Evolutionary conservation across 2,888 invertebrate genomes (phyloP).

Genomic region (Acleris holmiana): DNA sequence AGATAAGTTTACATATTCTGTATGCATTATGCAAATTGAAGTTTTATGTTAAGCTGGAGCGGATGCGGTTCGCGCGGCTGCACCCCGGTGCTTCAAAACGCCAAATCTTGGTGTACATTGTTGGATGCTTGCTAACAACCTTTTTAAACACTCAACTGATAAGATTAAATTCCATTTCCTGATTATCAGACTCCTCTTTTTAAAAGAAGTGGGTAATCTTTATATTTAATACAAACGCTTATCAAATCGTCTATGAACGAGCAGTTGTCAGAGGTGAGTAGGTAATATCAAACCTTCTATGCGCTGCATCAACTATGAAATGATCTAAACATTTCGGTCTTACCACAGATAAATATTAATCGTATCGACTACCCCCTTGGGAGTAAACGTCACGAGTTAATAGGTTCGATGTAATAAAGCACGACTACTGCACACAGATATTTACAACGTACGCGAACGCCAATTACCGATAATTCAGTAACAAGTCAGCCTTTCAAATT

Average conservation of each 20-base stretch:
- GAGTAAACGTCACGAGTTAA: slow-evolving; percentile 31
- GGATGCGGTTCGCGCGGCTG: slow-evolving; percentile 51
- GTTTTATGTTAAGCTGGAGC: slow-evolving; percentile 78
- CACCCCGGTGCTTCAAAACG: slow-evolving; percentile 50
- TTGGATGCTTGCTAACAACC: too few species aligned
- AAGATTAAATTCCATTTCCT: too few species aligned
- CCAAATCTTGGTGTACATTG: slow-evolving; percentile 3
- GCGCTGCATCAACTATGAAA: background rate
- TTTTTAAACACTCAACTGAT: too few species aligned
- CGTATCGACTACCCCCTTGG: slow-evolving; percentile 13
- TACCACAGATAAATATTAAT: slow-evolving; percentile 14
- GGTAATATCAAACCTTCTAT: too few species aligned
- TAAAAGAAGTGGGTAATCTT: too few species aligned
- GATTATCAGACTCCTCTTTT: too few species aligned
- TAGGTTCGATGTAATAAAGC: slow-evolving; percentile 29
- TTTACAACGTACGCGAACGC: slow-evolving; percentile 48
- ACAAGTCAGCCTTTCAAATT: slow-evolving; percentile 56
- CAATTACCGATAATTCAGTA: slow-evolving; percentile 57
- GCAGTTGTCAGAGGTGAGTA: background rate
- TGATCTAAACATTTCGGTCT: slow-evolving; percentile 8
- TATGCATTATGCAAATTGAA: slow-evolving; percentile 83
- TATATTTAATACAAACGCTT: too few species aligned
- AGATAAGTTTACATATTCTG: slow-evolving; percentile 82
- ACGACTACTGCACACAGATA: slow-evolving; percentile 46
- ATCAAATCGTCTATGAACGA: background rate